A percentile compares a stretch with the other conserved stretches of the same genome.
Conservation (phyloP, 2,113 vertebrate genomes). For the Paracanthobrama guichenoti region DNA sequence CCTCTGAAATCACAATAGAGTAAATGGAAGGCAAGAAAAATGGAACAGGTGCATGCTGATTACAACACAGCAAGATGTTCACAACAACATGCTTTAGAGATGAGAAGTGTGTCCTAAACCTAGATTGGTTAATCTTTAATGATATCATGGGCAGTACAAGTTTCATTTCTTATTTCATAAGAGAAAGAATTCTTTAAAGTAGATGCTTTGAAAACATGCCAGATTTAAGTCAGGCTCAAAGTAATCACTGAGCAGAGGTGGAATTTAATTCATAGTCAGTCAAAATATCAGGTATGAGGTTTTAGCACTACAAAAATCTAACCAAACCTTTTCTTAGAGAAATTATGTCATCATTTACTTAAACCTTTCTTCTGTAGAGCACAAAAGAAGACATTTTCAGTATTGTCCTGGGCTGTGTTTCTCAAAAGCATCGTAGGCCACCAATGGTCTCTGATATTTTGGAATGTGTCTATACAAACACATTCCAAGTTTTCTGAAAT, state of each 20-base stretch:
- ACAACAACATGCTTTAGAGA: background rate
- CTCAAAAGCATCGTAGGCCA: too few relatives aligned
- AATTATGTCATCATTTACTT: background rate
- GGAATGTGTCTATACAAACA: too few relatives aligned
- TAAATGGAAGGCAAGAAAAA: constrained; percentile 4
- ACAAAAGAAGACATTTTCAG: background rate
- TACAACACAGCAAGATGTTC: constrained; percentile 11
- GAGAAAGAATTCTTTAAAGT: background rate
- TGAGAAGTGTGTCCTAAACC: background rate
- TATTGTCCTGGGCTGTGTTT: background rate
- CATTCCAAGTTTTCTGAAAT: background rate
- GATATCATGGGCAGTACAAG: background rate
- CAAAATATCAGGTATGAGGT: background rate
- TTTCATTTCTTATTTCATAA: constrained; percentile 2
- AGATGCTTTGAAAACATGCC: background rate
- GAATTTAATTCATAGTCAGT: background rate
- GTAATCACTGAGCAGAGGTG: background rate
- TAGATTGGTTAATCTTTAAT: constrained; percentile 5
- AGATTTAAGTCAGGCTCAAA: background rate
- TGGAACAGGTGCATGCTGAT: constrained; percentile 13
- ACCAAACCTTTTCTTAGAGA: background rate
- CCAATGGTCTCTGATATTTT: too few relatives aligned
- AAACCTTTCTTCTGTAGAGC: background rate
- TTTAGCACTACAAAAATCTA: background rate
- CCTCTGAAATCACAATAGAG: constrained; percentile 21